phyloP scores from a whole-genome alignment of 2,797 vertebrate genomes.

The Sebastes diaconus region DNA sequence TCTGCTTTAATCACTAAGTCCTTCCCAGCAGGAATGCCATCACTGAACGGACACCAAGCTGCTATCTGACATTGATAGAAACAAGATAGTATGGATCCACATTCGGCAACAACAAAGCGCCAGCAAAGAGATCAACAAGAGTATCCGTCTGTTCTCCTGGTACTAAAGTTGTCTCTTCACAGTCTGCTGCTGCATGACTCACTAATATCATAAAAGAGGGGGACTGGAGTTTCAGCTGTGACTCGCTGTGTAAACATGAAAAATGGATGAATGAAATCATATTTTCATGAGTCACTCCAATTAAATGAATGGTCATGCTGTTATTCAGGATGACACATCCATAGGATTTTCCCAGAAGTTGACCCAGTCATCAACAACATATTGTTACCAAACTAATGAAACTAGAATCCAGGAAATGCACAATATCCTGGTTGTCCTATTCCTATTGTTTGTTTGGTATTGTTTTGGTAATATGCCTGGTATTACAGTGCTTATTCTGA shows the following conservation, averaged over 20 bases:
- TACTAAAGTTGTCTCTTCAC: constrained; percentile 25
- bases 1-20: constrained; percentile 82
- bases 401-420: not conserved
- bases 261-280: constrained; percentile 67
- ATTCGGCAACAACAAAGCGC: constrained; percentile 65
- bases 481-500: not conserved
- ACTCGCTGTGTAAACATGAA: constrained; percentile 55
- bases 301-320: constrained; percentile 35
- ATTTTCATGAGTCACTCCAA: constrained; percentile 54
- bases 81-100: constrained; percentile 78
- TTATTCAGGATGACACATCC: constrained; percentile 56
- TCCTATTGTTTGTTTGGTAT: not conserved
- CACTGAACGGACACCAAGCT: constrained; percentile 63
- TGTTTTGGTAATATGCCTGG: not conserved
- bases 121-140: constrained; percentile 61
- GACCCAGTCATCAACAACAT: constrained; percentile 36
- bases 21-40: constrained; percentile 80
- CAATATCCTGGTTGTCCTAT: not conserved
- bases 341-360: constrained; percentile 67
- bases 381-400: not conserved
- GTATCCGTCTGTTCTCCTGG: constrained; percentile 24
- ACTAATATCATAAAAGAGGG: constrained; percentile 48
- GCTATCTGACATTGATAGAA: constrained; percentile 81
- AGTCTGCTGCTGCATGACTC: constrained; percentile 51
- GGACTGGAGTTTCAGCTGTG: constrained; percentile 32